These are phyloP conservation scores for Bryconaethiops microstoma DNA, from an alignment of 2,797 vertebrate genomes.

Conservation along the genomic window DNA sequence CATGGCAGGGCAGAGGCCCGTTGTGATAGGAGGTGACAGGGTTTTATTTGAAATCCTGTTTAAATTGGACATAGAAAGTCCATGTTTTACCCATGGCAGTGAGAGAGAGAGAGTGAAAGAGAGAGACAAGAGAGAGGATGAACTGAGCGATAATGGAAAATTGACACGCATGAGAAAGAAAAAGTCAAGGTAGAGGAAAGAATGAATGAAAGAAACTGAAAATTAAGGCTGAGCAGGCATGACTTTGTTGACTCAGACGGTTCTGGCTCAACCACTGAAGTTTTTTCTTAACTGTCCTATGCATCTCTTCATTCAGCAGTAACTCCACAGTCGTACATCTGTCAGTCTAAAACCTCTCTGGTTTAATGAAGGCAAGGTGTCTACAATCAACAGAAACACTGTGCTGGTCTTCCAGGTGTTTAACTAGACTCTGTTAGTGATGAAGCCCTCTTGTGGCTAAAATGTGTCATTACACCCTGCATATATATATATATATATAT, in stretches of 20 bases:
- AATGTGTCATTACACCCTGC: constrained; percentile 20
- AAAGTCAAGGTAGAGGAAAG: constrained; percentile 20
- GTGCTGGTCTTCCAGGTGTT: neutral
- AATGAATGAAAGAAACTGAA: constrained; percentile 7
- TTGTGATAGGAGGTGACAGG: constrained; percentile 76
- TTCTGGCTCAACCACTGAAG: neutral
- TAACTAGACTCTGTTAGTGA: neutral
- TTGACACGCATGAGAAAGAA: neutral
- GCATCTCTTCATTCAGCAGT: neutral
- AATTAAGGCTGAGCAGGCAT: neutral
- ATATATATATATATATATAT: no score
- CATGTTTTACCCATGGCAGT: constrained; percentile 48
- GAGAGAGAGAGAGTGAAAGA: constrained; percentile 6
- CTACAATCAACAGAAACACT: neutral
- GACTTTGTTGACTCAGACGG: constrained; percentile 25
- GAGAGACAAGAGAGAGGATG: neutral
- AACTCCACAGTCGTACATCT: neutral
- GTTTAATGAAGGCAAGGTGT: neutral
- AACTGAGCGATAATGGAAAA: constrained; percentile 18
- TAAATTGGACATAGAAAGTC: constrained; percentile 66
- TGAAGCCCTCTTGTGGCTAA: constrained; percentile 47
- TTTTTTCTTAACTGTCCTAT: neutral
- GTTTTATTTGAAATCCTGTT: constrained; percentile 77
- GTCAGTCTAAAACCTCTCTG: neutral
- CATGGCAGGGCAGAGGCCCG: constrained; percentile 65